phyloP scores from a whole-genome alignment of 2,113 vertebrate genomes.

The Erythrocercus mccallii region DNA sequence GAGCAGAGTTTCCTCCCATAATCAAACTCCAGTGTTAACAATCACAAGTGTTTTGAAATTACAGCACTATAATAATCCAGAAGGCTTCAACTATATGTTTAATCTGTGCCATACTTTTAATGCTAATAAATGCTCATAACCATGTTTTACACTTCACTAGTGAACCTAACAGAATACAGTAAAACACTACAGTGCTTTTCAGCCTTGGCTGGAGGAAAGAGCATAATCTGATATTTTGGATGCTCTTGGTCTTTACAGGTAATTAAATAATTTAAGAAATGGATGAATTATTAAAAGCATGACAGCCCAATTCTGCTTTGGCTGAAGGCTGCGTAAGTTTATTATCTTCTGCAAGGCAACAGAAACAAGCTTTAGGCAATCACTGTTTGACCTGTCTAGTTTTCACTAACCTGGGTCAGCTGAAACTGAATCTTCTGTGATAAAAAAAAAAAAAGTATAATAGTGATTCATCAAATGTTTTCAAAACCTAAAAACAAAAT shows the following conservation, averaged over 20 bases:
- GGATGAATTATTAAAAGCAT: neutral
- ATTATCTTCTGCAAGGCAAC: neutral
- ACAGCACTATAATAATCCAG: neutral
- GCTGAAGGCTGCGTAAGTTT: neutral
- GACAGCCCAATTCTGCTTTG: neutral
- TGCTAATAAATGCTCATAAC: neutral
- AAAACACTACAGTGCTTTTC: neutral
- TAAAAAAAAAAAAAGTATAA: neutral
- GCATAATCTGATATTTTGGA: neutral
- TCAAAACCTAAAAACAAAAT: neutral
- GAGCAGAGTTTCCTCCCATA: neutral
- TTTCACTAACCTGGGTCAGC: neutral
- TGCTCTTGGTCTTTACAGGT: neutral
- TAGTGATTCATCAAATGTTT: neutral
- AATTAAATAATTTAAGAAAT: neutral
- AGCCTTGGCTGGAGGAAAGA: neutral
- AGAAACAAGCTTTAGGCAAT: neutral
- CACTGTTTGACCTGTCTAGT: neutral
- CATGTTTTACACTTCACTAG: neutral
- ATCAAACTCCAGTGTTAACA: neutral
- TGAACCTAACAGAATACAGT: neutral
- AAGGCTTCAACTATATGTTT: neutral
- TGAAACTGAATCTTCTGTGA: neutral
- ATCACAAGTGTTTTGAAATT: neutral
- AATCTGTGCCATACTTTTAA: neutral